Evolutionary conservation across 2,113 vertebrate genomes (phyloP), one percentile per base, ranked within the genome.

Genomic region (Marmota flaviventris): DNA sequence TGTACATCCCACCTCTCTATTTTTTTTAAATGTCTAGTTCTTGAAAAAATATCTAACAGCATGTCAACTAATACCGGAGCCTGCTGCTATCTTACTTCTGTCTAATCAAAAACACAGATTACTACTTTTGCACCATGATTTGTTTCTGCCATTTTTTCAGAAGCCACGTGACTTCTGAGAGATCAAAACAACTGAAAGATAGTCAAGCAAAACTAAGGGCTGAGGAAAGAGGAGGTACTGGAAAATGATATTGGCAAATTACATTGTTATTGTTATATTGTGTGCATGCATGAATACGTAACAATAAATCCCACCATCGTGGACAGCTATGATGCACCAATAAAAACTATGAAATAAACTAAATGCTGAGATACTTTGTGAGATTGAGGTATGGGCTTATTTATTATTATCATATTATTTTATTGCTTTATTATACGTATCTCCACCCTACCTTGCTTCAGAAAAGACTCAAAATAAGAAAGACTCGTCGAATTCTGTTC

Each of bases 111-210:
- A 63, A 20, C 22, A 56, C 48, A 63, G 4, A 6, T 85, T 8
- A 34, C 78, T n/a, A 13, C 48, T 95, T 39, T 77, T 86, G 13
- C 14, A 29, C 11, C 17, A 65, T 51, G 61, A 92, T 85, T 93
- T 89, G 72, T 73, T 85, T 72, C 37, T 51, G 53, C 34, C 8
- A 14, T 72, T 94, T 45, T 95, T 92, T 93, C 67, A 91, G 73
- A 89, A 85, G 27, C 48, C 67, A 1, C 34, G 7, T 17, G 32
- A 72, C 27, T 91, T 73, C 85, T 84, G 32, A n/a, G 45, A 87
- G 20, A 93, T 67, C 53, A 96, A 94, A 93, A 70, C 24, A 27
- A 5, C 29, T 56, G 8, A 79, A 51, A 93, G 56, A 79, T 85
- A 89, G 27, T 17, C 5, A 37, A 73, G 34, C 72, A 53, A 95